Percentiles rank a stretch among this genome's conserved stretches.
phyloP scores from a whole-genome alignment of 2,888 invertebrate genomes.

The Charanyca ferruginea region DNA sequence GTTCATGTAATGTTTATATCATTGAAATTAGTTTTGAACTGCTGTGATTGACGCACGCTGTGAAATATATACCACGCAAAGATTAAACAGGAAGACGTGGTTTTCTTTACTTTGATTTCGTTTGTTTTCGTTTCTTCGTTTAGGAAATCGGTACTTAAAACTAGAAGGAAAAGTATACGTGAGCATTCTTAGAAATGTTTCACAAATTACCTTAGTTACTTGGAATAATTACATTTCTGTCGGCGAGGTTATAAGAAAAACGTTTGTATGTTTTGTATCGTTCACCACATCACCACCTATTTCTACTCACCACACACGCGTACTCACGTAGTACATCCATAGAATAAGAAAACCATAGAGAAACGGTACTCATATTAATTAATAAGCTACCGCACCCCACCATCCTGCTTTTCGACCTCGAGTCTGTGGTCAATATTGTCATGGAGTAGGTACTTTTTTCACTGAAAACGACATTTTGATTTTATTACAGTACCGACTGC shows the following conservation, averaged over 20 bases:
- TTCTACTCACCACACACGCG: not conserved
- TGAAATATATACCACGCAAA: not conserved
- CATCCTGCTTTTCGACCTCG: no score
- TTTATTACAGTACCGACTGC: no score
- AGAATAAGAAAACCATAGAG: not conserved
- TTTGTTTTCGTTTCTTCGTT: not conserved
- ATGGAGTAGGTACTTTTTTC: no score
- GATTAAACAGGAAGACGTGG: not conserved
- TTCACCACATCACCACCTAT: slow-evolving; percentile 2
- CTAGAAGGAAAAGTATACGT: slow-evolving; percentile 1
- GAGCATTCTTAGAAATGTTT: not conserved
- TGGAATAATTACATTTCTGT: not conserved
- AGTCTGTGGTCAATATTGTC: no score
- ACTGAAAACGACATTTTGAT: no score
- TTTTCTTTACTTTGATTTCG: not conserved
- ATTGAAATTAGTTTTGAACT: not conserved
- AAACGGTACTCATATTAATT: slow-evolving; percentile 1
- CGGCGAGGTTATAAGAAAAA: not conserved
- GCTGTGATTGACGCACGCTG: not conserved
- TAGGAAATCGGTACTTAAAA: not conserved
- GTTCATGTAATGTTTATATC: not conserved
- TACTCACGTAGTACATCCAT: no score
- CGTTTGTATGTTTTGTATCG: slow-evolving; percentile 6
- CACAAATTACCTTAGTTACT: not conserved
- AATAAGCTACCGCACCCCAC: no score